These are phyloP conservation scores for Pseudomyrmex cubaensis DNA, from an alignment of 1,140 invertebrate genomes.

Conservation along the genomic window DNA sequence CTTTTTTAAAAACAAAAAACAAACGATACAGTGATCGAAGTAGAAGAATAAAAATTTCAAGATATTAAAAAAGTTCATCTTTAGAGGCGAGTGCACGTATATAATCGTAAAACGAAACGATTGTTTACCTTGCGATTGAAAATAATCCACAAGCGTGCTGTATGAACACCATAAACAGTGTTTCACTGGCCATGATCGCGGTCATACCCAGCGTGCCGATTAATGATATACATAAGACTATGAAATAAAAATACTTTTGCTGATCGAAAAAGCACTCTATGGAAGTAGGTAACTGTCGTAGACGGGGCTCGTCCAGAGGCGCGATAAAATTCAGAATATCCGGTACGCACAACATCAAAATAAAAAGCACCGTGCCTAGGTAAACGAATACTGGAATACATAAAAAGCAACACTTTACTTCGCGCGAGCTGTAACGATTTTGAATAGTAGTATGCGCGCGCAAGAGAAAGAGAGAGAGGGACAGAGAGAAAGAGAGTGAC, in stretches of 20 bases:
- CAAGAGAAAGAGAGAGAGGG: no score
- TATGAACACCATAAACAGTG: slow-evolving; percentile 1
- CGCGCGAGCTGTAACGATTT: no score
- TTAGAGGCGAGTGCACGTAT: no score
- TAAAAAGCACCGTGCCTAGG: not conserved
- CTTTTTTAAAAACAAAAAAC: not conserved
- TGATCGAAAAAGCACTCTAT: slow-evolving; percentile 19
- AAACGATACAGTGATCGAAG: not conserved
- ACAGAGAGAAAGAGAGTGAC: no score
- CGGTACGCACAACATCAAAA: slow-evolving; percentile 2
- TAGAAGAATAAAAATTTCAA: no score
- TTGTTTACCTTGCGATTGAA: slow-evolving; percentile 1
- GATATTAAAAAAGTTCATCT: no score
- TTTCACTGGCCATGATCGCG: slow-evolving; percentile 1
- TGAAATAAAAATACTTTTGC: slow-evolving; percentile 1
- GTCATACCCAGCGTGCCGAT: not conserved
- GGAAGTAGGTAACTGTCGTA: not conserved
- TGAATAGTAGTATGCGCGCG: no score
- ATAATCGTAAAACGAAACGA: no score
- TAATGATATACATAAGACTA: not conserved
- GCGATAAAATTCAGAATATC: slow-evolving; percentile 26
- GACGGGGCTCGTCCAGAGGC: slow-evolving; percentile 14
- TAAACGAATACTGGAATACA: no score
- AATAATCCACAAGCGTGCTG: slow-evolving; percentile 39
- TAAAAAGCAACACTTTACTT: not conserved